These are phyloP conservation scores for Cantharis nigra DNA, from an alignment of 2,888 invertebrate species.

Conservation along the genomic window DNA sequence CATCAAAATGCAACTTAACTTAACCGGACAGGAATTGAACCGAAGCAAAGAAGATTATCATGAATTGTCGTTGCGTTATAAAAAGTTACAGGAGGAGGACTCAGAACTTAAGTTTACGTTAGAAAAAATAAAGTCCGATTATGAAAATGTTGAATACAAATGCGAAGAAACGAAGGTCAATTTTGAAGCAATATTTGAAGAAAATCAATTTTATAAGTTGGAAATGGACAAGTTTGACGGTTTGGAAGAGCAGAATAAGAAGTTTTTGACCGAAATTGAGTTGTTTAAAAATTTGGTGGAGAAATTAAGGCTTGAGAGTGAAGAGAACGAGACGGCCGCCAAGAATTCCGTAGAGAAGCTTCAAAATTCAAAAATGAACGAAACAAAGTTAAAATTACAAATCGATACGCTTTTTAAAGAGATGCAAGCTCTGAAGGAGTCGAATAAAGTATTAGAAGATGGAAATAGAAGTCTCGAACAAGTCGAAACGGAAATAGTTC, in stretches of 20 bases:
- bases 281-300: conserved; percentile 43
- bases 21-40: conserved; percentile 36
- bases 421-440: conserved; percentile 36
- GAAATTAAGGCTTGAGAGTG: conserved; percentile 38
- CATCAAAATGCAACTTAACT: conserved; percentile 38
- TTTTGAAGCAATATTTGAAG: conserved; percentile 55
- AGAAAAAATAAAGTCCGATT: conserved; percentile 56
- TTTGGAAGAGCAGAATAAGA: conserved; percentile 43
- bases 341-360: conserved; percentile 50
- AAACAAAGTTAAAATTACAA: conserved; percentile 49
- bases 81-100: conserved; percentile 40
- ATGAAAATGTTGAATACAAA: conserved; percentile 52
- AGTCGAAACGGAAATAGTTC: not conserved
- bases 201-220: conserved; percentile 47
- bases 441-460: conserved; percentile 37
- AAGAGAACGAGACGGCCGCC: conserved; percentile 40
- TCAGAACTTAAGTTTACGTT: conserved; percentile 52
- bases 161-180: conserved; percentile 57
- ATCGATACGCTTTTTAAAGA: conserved; percentile 48
- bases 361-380: conserved; percentile 51
- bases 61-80: conserved; percentile 43
- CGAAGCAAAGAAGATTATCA: conserved; percentile 40
- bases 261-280: conserved; percentile 39
- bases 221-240: conserved; percentile 36
- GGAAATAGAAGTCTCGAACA: not conserved